Base-by-base conservation (phyloP, 2,797 vertebrate species). In the Tarsius wallacei region DNA sequence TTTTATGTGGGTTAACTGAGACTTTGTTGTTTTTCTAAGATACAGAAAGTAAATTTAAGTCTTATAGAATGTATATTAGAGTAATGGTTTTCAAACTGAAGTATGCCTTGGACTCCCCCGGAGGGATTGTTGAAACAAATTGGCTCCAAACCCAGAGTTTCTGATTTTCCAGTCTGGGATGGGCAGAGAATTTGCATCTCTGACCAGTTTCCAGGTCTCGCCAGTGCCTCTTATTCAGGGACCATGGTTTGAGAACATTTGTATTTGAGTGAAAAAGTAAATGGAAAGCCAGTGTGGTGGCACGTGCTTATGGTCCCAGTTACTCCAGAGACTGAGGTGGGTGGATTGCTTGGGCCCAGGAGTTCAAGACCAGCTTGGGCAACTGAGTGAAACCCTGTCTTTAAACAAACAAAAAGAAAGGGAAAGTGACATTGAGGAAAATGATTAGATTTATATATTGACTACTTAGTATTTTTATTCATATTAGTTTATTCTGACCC, bases 401-500 rank as follows among this genome's bases (percentile, higher is more conserved):
- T 47, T 51, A 19, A 76, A 76, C 49, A 57, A 55, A 80, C 22
- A 9, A 36, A 33, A 55, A 57, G 42, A 42, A 42, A 91, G n/a
- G 24, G 68, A 89, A 86, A 63, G 42, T 95, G 31, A 70, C 19
- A 51, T 70, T 70, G 28, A 92, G 80, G 66, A 84, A 63, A 87
- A 36, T 53, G 19, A 17, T 36, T 66, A 93, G 49, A 74, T 92
- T 91, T 74, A 74, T 49, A 89, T 84, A 42, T 53, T 76, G 26
- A 82, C 36, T 73, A 55, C 14, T 86, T 4, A n/a, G 0, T 84
- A 24, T 83, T 91, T 92, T 95, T 82, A 47, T 88, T 92, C 31
- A 57, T 73, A 33, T 66, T 91, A 26, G 3, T 91, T 93, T 94
- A 86, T 95, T 80, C 36, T 74, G 71, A 93, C 49, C 64, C 16